Base-by-base conservation (phyloP, 2,113 vertebrate genomes). In the Physeter macrocephalus region DNA sequence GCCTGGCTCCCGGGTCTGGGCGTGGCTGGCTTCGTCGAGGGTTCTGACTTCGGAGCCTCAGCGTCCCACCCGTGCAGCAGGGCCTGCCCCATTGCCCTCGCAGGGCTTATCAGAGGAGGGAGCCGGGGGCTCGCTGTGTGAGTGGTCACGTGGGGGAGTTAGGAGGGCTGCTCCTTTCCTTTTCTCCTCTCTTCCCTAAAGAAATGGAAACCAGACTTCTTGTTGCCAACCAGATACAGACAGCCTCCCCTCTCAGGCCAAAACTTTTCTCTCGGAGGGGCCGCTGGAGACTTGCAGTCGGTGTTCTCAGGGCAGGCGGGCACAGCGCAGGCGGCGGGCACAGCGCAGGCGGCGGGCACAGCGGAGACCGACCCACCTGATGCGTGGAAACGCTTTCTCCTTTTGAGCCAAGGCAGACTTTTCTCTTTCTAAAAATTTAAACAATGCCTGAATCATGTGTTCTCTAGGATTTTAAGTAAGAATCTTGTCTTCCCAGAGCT, bases 191-290 rank as follows among this genome's bases (percentile, higher is more conserved):
- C 29, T 43, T 36, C 54, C 46, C 25, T 64, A 12, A 90, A 81
- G 97, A 98, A 97, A 92, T 62, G 25, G 97, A 96, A 97, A 97
- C 90, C 72, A 64, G 88, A 97, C 34, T 82, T 31, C 43, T 43
- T 49, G 3, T 77, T 92, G 83, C 95, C 95, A 97, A 14, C 61
- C 29, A 69, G 77, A 8, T 20, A 9, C 54, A 34, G 75, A 43
- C 41, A 64, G 17, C 25, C 25, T 84, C 69, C 9, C n/a, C 8
- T 31, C 41, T 90, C 17, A 23, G 74, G 81, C 62, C 64, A 20
- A 61, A 75, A 29, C 20, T 39, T 49, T 82, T 82, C 75, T 91
- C 34, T 20, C 36, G 27, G 49, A 59, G 82, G 66, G 81, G 61
- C 12, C 23, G 41, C 49, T 91, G 3, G 25, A 92, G 54, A 57